A percentile compares a stretch with the other conserved stretches of the same genome.
phyloP scores from a whole-genome alignment of 2,797 vertebrate species.

The Gallinago nigripennis region DNA sequence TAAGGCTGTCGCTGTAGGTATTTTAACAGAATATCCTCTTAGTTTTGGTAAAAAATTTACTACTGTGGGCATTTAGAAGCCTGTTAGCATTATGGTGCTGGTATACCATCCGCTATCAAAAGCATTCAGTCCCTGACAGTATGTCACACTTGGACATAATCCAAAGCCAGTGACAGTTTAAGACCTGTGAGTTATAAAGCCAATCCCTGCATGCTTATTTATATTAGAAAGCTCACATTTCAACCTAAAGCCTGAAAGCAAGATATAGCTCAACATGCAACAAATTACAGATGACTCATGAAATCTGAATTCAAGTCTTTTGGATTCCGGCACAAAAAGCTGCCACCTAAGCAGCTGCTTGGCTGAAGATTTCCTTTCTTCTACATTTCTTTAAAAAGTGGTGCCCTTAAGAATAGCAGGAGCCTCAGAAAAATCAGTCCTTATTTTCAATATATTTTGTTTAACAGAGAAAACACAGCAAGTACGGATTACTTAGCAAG shows the following conservation, averaged over 20 bases:
- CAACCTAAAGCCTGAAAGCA: conserved; percentile 7
- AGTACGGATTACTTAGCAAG: neutral
- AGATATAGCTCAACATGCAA: conserved; percentile 18
- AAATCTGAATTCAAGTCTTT: neutral
- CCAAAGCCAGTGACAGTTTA: conserved; percentile 21
- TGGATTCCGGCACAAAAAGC: neutral
- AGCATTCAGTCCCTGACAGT: neutral
- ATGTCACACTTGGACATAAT: conserved; percentile 39
- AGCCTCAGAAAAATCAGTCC: neutral
- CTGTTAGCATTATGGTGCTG: neutral
- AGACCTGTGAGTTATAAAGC: conserved; percentile 19
- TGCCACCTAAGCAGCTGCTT: neutral
- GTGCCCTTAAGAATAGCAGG: neutral
- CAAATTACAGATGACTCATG: neutral
- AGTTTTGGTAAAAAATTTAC: neutral
- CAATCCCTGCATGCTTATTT: neutral
- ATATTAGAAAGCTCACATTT: conserved; percentile 35
- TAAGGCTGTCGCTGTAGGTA: neutral
- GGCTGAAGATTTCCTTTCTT: neutral
- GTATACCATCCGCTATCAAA: neutral
- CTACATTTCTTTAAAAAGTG: neutral
- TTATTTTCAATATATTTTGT: neutral
- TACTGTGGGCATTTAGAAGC: neutral
- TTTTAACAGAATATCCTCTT: neutral
- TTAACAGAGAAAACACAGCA: neutral